A percentile compares a stretch with the other conserved stretches of the same genome.
Conservation (phyloP, 2,888 invertebrate species). For the Eulithis testata region DNA sequence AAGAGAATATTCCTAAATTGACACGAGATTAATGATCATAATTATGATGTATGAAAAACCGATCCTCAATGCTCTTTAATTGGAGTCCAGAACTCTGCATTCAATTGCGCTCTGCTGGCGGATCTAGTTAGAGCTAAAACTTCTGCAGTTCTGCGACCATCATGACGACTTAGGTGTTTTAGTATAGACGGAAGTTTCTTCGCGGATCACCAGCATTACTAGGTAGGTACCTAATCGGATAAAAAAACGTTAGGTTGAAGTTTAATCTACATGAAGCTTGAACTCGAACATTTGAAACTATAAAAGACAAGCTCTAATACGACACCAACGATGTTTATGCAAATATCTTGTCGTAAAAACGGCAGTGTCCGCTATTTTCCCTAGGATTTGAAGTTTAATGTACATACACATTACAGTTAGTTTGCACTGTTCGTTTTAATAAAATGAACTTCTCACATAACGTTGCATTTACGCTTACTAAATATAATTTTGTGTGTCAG, state of each 20-base stretch:
- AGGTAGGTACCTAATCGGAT: too few relatives aligned
- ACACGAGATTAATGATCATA: too few relatives aligned
- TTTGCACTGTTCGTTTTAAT: constrained; percentile 42
- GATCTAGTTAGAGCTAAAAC: too few relatives aligned
- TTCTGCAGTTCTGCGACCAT: too few relatives aligned
- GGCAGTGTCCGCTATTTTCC: constrained; percentile 40
- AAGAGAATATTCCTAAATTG: too few relatives aligned
- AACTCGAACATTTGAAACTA: constrained; percentile 1
- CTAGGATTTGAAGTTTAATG: constrained; percentile 35
- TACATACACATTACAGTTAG: constrained; percentile 29
- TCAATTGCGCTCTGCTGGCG: too few relatives aligned
- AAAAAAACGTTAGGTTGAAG: background rate
- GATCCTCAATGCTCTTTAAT: too few relatives aligned
- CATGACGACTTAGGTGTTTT: too few relatives aligned
- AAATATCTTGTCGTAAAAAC: constrained; percentile 41
- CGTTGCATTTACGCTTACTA: constrained; percentile 35
- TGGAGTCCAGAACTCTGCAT: too few relatives aligned
- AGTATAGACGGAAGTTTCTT: too few relatives aligned
- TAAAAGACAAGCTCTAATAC: constrained; percentile 30
- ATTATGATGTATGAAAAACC: too few relatives aligned
- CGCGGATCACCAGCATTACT: too few relatives aligned
- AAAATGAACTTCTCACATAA: constrained; percentile 38
- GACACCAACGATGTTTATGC: constrained; percentile 42
- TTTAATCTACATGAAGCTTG: background rate
- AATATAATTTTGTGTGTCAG: constrained; percentile 27